A percentile compares a stretch with the other conserved stretches of the same genome.
Evolutionary conservation across 2,888 invertebrate species (phyloP).

Genomic region (Lithophane semibrunnea): DNA sequence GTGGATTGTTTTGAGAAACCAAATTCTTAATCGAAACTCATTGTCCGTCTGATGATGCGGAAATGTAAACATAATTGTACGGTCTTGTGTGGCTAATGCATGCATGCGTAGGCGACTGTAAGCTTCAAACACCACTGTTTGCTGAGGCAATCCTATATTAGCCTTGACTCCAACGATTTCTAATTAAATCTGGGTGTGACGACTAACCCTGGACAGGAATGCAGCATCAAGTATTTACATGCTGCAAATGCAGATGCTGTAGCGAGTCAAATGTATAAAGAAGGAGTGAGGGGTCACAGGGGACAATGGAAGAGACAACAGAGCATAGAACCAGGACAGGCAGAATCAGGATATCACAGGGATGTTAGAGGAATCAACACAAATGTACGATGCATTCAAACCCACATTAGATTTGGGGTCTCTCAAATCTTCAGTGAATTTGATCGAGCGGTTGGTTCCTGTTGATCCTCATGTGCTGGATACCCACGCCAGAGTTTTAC

Average conservation of each 20-base stretch:
- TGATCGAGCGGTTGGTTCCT: neutral
- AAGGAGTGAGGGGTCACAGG: neutral
- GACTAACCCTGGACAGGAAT: conserved; percentile 14
- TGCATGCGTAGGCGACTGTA: conserved; percentile 62
- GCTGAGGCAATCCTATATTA: conserved; percentile 51
- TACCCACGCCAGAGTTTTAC: neutral
- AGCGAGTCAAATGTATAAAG: neutral
- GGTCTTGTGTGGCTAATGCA: conserved; percentile 52
- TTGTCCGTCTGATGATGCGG: conserved; percentile 53
- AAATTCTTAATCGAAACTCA: conserved; percentile 50
- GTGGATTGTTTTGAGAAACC: conserved; percentile 39
- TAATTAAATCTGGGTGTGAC: conserved; percentile 43
- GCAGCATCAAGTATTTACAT: neutral
- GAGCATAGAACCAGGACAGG: neutral
- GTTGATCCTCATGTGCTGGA: neutral
- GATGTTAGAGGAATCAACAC: neutral
- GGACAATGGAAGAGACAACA: too few species aligned
- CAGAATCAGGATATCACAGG: neutral
- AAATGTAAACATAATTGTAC: conserved; percentile 54
- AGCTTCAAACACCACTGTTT: conserved; percentile 58
- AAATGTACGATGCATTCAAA: neutral
- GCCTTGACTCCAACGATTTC: conserved; percentile 36
- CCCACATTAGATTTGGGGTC: neutral
- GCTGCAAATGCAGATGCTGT: neutral
- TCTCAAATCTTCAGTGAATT: neutral